These are phyloP conservation scores for Dermochelys coriacea DNA, from an alignment of 2,797 vertebrate species.

Conservation along the genomic window DNA sequence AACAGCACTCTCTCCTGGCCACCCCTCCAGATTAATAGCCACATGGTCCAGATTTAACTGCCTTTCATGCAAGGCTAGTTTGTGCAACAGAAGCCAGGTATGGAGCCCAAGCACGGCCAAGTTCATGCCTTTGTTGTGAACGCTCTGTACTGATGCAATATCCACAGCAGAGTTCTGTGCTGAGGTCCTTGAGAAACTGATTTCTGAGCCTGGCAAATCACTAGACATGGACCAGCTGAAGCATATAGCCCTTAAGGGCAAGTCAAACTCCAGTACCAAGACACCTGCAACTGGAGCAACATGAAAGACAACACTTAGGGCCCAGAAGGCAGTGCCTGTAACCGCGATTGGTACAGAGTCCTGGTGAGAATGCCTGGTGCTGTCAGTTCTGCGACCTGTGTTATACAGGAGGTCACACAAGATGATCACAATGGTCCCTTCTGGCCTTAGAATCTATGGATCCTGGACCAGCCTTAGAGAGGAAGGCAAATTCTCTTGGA, in stretches of 20 bases:
- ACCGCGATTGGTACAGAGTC: neutral
- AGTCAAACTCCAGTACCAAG: neutral
- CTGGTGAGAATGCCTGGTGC: neutral
- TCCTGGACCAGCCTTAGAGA: neutral
- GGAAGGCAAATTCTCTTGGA: neutral
- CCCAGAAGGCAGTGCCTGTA: neutral
- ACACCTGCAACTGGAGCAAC: neutral
- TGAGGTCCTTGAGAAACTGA: neutral
- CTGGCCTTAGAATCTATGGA: neutral
- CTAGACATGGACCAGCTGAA: neutral
- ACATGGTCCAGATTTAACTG: neutral
- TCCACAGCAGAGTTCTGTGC: neutral
- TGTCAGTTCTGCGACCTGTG: fast-evolving
- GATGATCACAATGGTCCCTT: neutral
- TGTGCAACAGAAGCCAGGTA: neutral
- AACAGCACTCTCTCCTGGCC: neutral
- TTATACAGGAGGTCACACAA: neutral
- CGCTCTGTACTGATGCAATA: neutral
- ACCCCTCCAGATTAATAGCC: neutral
- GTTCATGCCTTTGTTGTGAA: neutral
- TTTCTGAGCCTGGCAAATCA: conserved; percentile 9
- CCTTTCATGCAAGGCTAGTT: neutral
- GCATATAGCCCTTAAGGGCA: neutral
- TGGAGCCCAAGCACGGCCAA: neutral
- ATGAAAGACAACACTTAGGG: neutral